Conservation (phyloP, 1,140 invertebrate species). For the Hylaeus anthracinus region DNA sequence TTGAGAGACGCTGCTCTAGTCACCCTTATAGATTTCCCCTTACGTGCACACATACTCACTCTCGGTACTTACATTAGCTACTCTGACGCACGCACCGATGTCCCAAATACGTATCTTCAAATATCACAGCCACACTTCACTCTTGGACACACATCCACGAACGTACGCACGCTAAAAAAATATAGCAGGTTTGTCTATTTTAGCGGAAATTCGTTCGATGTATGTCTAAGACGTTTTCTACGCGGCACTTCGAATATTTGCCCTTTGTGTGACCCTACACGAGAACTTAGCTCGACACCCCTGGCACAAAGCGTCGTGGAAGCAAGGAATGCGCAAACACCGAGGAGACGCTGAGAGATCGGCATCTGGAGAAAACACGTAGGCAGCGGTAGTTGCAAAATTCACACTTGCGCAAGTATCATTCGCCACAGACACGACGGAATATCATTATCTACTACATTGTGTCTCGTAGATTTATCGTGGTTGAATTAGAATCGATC, state of each 20-base stretch:
- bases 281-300: background rate
- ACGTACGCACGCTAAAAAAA: no score
- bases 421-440: background rate
- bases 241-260: no score
- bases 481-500: background rate
- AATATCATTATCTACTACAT: constrained; percentile 18
- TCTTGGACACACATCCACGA: no score
- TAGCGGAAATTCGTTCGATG: no score
- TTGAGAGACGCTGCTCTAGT: no score
- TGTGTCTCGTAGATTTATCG: background rate
- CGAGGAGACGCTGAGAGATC: constrained; percentile 10
- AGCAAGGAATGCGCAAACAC: constrained; percentile 12
- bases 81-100: background rate
- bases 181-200: background rate
- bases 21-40: no score
- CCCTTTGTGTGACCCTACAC: background rate
- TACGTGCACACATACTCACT: no score
- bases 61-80: background rate
- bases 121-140: background rate
- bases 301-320: background rate
- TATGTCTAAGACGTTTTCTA: no score
- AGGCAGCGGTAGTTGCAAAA: constrained; percentile 41
- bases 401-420: constrained; percentile 34
- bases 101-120: background rate
- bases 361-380: constrained; percentile 37